Conservation (phyloP, 2,888 invertebrate species). For the Athalia cordata region DNA sequence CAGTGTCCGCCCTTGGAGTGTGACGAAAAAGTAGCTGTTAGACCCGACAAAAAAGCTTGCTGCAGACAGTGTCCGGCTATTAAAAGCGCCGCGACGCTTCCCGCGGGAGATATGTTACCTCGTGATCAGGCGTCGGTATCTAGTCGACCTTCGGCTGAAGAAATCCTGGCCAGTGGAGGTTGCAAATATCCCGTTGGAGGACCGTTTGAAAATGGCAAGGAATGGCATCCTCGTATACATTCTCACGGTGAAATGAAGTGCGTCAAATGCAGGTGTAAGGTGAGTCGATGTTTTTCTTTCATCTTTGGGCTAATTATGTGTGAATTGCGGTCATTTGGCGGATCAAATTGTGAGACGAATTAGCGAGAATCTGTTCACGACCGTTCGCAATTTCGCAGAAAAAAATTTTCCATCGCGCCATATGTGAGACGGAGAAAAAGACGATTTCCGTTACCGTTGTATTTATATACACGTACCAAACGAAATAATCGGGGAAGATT, state of each 20-base stretch:
- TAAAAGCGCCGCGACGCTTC: constrained; percentile 56
- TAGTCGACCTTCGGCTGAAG: constrained; percentile 78
- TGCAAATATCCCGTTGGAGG: constrained; percentile 85
- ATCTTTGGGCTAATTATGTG: neutral
- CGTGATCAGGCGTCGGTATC: constrained; percentile 71
- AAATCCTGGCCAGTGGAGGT: constrained; percentile 86
- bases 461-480: too few relatives aligned
- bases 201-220: constrained; percentile 83
- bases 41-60: constrained; percentile 86
- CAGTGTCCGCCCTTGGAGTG: constrained; percentile 85
- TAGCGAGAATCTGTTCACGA: too few relatives aligned
- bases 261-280: constrained; percentile 93
- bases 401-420: too few relatives aligned
- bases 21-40: constrained; percentile 82
- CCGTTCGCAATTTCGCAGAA: too few relatives aligned
- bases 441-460: too few relatives aligned
- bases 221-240: constrained; percentile 91
- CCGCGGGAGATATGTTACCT: constrained; percentile 74
- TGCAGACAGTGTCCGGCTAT: constrained; percentile 83
- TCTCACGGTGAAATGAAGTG: constrained; percentile 93
- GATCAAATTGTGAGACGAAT: too few relatives aligned
- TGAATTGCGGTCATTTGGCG: neutral
- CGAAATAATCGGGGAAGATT: too few relatives aligned
- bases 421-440: too few relatives aligned
- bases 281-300: constrained; percentile 72